Conservation (phyloP, 35 echinoderm and acorn worm species). For the Eucidaris tribuloides region DNA sequence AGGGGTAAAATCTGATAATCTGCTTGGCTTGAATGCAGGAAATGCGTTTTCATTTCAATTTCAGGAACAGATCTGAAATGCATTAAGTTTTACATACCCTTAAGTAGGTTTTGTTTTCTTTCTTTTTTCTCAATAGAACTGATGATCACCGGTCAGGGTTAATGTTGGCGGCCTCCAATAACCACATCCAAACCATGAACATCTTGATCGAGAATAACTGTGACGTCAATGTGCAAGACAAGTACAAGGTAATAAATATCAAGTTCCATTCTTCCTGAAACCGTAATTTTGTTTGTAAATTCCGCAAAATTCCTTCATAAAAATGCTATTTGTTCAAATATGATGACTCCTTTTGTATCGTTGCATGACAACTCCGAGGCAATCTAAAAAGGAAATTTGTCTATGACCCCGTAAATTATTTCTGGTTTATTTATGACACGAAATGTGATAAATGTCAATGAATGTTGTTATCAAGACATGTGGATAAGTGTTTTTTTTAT, state of each 20-base stretch:
- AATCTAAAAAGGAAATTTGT: no score
- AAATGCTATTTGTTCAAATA: no score
- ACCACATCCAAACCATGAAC: conserved; percentile 3
- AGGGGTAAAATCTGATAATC: neutral
- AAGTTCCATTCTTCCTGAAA: no score
- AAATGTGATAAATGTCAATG: no score
- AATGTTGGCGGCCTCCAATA: conserved; percentile 12
- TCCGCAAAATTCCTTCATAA: no score
- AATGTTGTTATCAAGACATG: no score
- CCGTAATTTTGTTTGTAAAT: no score
- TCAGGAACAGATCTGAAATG: neutral
- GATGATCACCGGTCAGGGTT: conserved; percentile 34
- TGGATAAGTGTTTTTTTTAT: no score
- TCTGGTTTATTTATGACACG: no score
- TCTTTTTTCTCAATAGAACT: conserved; percentile 9
- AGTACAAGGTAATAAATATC: conserved; percentile 31
- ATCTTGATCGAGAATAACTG: conserved; percentile 53
- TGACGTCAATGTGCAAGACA: conserved; percentile 30
- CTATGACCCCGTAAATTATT: no score
- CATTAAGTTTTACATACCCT: neutral
- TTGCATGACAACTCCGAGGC: no score
- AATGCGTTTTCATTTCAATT: neutral
- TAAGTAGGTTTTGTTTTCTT: neutral
- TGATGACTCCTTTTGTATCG: no score
- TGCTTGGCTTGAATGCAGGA: neutral